These are phyloP conservation scores for Hybognathus amarus DNA, from an alignment of 2,797 vertebrate species.

Conservation along the genomic window DNA sequence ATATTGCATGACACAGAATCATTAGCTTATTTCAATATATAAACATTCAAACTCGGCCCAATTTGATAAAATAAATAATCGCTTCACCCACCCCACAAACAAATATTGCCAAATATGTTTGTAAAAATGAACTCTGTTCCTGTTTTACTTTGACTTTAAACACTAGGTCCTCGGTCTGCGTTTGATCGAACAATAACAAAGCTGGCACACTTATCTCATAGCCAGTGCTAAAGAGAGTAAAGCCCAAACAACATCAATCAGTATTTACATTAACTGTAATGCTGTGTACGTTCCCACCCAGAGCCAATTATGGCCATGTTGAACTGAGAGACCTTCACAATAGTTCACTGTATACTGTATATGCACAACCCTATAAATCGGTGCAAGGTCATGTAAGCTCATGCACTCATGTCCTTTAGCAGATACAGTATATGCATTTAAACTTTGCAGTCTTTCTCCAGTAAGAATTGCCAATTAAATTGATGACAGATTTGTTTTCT, in stretches of 20 bases:
- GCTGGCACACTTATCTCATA: constrained; percentile 67
- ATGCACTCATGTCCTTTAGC: background rate
- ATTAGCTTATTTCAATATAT: constrained; percentile 25
- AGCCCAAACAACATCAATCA: constrained; percentile 51
- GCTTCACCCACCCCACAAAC: constrained; percentile 17
- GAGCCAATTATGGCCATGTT: constrained; percentile 23
- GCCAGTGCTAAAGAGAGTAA: constrained; percentile 64
- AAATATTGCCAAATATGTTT: constrained; percentile 47
- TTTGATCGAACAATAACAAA: constrained; percentile 68
- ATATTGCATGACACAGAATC: constrained; percentile 53
- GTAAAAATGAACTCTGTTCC: constrained; percentile 32
- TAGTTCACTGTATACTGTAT: background rate
- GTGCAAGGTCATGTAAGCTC: background rate
- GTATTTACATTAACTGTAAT: constrained; percentile 68
- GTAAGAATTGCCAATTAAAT: background rate
- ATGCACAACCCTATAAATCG: background rate
- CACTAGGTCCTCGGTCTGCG: constrained; percentile 57
- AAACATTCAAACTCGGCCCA: constrained; percentile 36
- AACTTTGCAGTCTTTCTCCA: background rate
- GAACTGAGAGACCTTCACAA: constrained; percentile 1
- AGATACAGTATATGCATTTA: background rate
- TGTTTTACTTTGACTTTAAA: constrained; percentile 53
- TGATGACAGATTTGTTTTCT: background rate
- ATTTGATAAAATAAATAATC: constrained; percentile 34
- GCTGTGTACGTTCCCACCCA: constrained; percentile 71